phyloP scores from a whole-genome alignment of 2,113 vertebrate species.

The Eonycteris spelaea region DNA sequence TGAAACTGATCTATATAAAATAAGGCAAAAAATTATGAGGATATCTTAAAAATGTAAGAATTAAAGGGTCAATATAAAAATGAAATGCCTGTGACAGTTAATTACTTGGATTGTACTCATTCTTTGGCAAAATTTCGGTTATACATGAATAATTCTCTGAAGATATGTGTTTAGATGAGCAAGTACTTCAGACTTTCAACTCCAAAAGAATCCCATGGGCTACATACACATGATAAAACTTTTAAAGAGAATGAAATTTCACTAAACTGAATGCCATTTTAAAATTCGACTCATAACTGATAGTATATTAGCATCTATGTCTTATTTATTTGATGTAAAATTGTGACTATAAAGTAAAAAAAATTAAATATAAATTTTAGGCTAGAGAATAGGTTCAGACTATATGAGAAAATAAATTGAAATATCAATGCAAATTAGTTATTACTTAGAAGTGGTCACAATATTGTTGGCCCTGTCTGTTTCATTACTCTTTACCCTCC shows the following conservation, averaged over 20 bases:
- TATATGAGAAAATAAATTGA: background rate
- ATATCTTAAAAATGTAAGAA: background rate
- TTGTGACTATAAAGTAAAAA: background rate
- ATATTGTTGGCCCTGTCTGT: background rate
- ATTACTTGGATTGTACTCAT: background rate
- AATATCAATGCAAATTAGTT: background rate
- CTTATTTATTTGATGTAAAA: background rate
- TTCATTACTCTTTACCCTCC: background rate
- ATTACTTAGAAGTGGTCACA: background rate
- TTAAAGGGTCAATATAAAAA: background rate
- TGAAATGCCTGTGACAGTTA: background rate
- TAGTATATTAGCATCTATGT: background rate
- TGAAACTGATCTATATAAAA: background rate
- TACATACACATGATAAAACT: background rate
- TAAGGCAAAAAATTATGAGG: background rate
- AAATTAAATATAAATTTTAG: background rate
- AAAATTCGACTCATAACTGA: background rate
- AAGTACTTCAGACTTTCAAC: background rate
- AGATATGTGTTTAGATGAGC: background rate
- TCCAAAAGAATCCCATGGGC: background rate
- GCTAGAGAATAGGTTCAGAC: background rate
- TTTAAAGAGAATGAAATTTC: background rate
- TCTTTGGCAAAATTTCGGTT: background rate
- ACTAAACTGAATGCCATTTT: background rate
- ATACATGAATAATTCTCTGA: background rate